Evolutionary conservation across 1,140 invertebrate species (phyloP), one percentile per base, ranked within the genome.

Genomic region (Temnothorax nylanderi): DNA sequence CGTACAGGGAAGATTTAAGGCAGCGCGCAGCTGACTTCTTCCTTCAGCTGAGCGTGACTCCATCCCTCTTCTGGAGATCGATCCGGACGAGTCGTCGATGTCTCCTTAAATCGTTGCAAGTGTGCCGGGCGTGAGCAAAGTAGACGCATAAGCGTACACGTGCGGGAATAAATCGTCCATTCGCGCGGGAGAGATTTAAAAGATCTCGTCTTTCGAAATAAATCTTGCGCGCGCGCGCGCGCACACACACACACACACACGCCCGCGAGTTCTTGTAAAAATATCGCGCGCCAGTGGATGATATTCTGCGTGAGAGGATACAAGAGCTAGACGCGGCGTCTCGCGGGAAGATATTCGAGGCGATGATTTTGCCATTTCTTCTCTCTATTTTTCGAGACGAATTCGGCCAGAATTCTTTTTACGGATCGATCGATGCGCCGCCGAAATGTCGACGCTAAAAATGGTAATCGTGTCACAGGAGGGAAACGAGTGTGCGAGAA

Each of bases 401-500:
- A 84, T 84, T 81, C 78, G 37, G 47, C 21, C 32, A 21, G 64
- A 81, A 74, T 75, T 84, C 80, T 74, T 84, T 84, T 74, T 84
- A 84, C 4, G 54, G 54, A 74, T 84, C 69, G 80, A 84, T 84
- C 80, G 34, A 84, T 84, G 8, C 54, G 32, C 69, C n/a, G 21
- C 37, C 69, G 54, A 84, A 84, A 84, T 84, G 54, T 84, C 80
- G 80, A 84, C 32, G 80, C 80, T 84, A 84, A 84, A 84, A 84
- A 84, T 84, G 69, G 80, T 75, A 84, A 74, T 84, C n/a, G 80
- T 84, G 80, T 84, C 80, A 84, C 54, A 71, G n/a, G 69, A 84
- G 37, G 26, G 8, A 84, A 75, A 18, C 37, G 16, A 74, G 8
- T 60, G 18, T 62, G 13, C 21, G 41, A 75, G 26, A 62, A 60